These are phyloP conservation scores for Leptura quadrifasciata DNA, from an alignment of 2,888 invertebrate genomes.

Conservation along the genomic window DNA sequence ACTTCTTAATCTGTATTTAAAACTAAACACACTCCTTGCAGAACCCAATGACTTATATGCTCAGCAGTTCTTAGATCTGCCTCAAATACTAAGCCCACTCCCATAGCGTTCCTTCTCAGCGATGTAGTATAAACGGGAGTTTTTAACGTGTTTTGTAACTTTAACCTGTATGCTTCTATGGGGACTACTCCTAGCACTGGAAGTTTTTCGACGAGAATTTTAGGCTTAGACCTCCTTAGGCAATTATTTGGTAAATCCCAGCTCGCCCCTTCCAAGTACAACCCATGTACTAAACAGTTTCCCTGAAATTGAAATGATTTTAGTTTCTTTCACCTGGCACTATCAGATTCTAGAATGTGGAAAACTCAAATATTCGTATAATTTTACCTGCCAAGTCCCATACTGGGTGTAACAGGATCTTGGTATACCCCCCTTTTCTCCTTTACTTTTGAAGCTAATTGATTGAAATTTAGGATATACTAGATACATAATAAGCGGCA, in stretches of 20 bases:
- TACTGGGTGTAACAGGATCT: too few species aligned
- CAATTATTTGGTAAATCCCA: constrained; percentile 86
- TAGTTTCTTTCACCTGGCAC: too few species aligned
- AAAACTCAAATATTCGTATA: too few species aligned
- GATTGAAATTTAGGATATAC: too few species aligned
- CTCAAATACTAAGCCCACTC: constrained; percentile 92
- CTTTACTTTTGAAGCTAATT: too few species aligned
- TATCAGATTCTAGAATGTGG: too few species aligned
- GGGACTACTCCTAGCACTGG: constrained; percentile 92
- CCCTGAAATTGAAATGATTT: constrained; percentile 76
- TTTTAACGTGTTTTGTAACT: constrained; percentile 89
- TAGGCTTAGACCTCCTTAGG: constrained; percentile 85
- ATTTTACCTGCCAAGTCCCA: too few species aligned
- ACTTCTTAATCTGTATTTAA: constrained; percentile 84
- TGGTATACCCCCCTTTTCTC: too few species aligned
- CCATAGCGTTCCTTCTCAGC: constrained; percentile 91
- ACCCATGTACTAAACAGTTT: constrained; percentile 83
- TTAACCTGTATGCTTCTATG: constrained; percentile 87
- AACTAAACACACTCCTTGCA: constrained; percentile 92
- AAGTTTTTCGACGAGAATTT: constrained; percentile 88
- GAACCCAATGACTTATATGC: constrained; percentile 91
- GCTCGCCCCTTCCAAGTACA: constrained; percentile 91
- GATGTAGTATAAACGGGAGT: constrained; percentile 96
- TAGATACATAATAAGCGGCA: too few species aligned
- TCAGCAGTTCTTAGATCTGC: constrained; percentile 89